Percentiles rank a stretch among this genome's conserved stretches.
Evolutionary conservation across 2,113 vertebrate genomes (phyloP).

Genomic region (Athene cunicularia): DNA sequence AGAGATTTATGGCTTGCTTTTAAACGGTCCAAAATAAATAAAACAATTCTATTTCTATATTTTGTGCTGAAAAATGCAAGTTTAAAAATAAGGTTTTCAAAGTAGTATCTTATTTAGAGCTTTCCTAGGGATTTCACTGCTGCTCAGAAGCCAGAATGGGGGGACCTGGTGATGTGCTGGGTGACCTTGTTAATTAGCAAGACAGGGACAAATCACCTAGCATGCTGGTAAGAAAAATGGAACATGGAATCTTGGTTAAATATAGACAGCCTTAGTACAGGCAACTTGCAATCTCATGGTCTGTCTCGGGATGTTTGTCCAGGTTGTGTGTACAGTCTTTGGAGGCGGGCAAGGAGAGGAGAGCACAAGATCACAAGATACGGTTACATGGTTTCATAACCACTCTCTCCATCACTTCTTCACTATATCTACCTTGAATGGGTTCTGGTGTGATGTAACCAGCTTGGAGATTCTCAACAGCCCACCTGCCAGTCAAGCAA

Average conservation of each 20-base stretch:
- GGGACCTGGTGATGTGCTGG: neutral
- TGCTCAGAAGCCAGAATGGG: neutral
- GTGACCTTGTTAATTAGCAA: neutral
- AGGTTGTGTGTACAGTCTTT: neutral
- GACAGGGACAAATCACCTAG: neutral
- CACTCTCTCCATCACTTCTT: neutral
- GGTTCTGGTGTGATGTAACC: rapidly evolving
- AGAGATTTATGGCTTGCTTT: neutral
- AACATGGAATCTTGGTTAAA: neutral
- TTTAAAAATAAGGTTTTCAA: neutral
- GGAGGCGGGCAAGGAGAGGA: neutral
- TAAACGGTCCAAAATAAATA: neutral
- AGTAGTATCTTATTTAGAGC: neutral
- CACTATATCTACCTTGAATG: neutral
- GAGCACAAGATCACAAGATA: neutral
- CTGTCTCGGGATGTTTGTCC: neutral
- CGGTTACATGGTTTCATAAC: neutral
- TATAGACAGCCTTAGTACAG: neutral
- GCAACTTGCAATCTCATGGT: neutral
- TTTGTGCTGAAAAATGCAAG: neutral
- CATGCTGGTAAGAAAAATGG: neutral
- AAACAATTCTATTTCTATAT: neutral
- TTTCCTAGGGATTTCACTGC: neutral
- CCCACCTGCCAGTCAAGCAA: neutral
- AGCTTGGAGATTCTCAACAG: neutral